Percentiles rank a stretch among this genome's conserved stretches.
Conservation (phyloP, 2,797 vertebrate genomes). For the Champsocephalus esox region DNA sequence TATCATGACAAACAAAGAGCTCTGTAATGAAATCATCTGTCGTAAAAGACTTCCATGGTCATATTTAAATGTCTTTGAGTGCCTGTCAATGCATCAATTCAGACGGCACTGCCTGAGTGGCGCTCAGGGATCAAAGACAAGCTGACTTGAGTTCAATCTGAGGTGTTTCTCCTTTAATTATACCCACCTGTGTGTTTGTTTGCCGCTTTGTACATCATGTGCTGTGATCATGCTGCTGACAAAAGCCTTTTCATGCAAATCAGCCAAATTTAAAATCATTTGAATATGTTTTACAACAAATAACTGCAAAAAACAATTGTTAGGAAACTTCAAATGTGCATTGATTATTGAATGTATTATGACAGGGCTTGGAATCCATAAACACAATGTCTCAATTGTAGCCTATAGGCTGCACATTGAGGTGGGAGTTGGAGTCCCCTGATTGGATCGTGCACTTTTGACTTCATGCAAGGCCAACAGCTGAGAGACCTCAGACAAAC, state of each 20-base stretch:
- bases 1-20: conserved; percentile 56
- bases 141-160: conserved; percentile 9
- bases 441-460: conserved; percentile 66
- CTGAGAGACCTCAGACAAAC: conserved; percentile 59
- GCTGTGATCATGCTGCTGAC: conserved; percentile 7
- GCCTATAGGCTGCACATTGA: conserved; percentile 70
- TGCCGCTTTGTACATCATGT: conserved; percentile 8
- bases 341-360: conserved; percentile 47
- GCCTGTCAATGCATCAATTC: conserved; percentile 23
- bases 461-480: conserved; percentile 63
- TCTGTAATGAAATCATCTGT: conserved; percentile 56
- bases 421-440: conserved; percentile 81
- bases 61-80: conserved; percentile 13
- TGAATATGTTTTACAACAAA: conserved; percentile 2
- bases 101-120: conserved; percentile 9
- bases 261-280: not conserved
- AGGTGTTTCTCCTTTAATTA: conserved; percentile 2
- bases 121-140: conserved; percentile 28
- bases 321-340: conserved; percentile 13
- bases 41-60: conserved; percentile 11
- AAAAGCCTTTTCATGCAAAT: conserved; percentile 27
- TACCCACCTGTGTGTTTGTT: not conserved
- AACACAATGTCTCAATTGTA: conserved; percentile 79
- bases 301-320: not conserved
- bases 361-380: conserved; percentile 60